Evolutionary conservation across 2,888 invertebrate genomes (phyloP).

Genomic region (Drosophila demipolita): DNA sequence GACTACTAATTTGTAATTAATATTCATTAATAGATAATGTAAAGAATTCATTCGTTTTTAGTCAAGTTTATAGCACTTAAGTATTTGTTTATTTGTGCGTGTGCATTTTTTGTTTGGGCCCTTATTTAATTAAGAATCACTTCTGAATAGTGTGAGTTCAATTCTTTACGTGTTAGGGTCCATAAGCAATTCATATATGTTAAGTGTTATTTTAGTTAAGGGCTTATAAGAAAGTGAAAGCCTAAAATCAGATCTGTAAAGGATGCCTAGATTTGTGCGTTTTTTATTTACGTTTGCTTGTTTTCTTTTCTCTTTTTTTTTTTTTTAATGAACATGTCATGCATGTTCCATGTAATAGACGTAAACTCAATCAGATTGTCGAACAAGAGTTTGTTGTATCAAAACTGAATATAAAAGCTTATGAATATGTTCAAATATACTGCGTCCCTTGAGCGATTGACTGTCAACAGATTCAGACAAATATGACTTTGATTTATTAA

Average conservation of each 20-base stretch:
- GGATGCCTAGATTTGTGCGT: slow-evolving; percentile 35
- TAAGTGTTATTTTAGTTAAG: slow-evolving; percentile 81
- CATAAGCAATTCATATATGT: slow-evolving; percentile 57
- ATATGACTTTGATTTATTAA: slow-evolving; percentile 29
- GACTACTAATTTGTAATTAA: slow-evolving; percentile 70
- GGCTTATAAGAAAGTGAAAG: slow-evolving; percentile 20
- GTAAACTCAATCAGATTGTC: slow-evolving; percentile 6
- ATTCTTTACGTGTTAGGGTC: slow-evolving; percentile 67
- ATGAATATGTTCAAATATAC: slow-evolving; percentile 13
- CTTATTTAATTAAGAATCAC: slow-evolving; percentile 43
- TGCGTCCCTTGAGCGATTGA: slow-evolving; percentile 36
- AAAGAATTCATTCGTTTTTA: slow-evolving; percentile 51
- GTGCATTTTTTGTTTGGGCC: slow-evolving; percentile 59
- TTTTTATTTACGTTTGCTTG: slow-evolving; percentile 19
- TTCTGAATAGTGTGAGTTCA: slow-evolving; percentile 69
- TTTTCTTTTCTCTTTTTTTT: slow-evolving; percentile 4
- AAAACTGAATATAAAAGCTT: slow-evolving; percentile 49
- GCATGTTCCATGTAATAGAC: background rate
- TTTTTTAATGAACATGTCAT: slow-evolving; percentile 15
- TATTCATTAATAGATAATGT: slow-evolving; percentile 61
- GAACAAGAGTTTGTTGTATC: slow-evolving; percentile 35
- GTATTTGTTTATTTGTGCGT: slow-evolving; percentile 47
- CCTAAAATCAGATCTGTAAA: slow-evolving; percentile 28
- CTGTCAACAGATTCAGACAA: slow-evolving; percentile 2
- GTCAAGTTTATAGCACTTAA: slow-evolving; percentile 53